A percentile compares a stretch with the other conserved stretches of the same genome.
Evolutionary conservation across 2,888 invertebrate genomes (phyloP).

Genomic region (Azorinus chamasolen): DNA sequence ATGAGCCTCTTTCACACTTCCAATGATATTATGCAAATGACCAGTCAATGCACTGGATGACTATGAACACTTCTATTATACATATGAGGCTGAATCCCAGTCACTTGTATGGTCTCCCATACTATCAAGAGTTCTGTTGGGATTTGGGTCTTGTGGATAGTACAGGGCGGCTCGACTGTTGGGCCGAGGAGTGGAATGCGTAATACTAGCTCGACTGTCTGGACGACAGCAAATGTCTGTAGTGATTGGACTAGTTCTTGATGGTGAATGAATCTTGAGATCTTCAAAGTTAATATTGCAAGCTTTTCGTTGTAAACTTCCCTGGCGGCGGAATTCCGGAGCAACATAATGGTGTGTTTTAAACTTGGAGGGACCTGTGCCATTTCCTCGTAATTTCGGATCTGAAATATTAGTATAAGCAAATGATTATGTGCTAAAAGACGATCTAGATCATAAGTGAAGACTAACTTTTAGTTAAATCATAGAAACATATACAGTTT

Average conservation of each 20-base stretch:
- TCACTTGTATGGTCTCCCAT: conserved; percentile 32
- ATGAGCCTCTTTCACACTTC: too few species aligned
- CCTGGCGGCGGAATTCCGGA: conserved; percentile 60
- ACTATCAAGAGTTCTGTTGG: conserved; percentile 51
- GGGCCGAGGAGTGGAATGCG: conserved; percentile 56
- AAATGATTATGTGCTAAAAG: too few species aligned
- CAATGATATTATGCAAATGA: too few species aligned
- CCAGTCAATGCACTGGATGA: too few species aligned
- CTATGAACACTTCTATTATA: too few species aligned
- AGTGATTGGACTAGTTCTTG: conserved; percentile 22
- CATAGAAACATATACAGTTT: too few species aligned
- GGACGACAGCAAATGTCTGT: conserved; percentile 43
- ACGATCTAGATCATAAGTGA: too few species aligned
- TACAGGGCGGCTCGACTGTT: conserved; percentile 43
- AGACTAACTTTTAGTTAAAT: too few species aligned
- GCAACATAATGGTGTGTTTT: conserved; percentile 63
- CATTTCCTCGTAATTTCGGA: conserved; percentile 13
- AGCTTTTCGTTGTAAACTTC: conserved; percentile 59
- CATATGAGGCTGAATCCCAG: conserved; percentile 64
- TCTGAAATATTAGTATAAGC: too few species aligned
- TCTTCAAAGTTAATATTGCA: conserved; percentile 61
- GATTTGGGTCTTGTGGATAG: conserved; percentile 30
- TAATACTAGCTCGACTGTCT: conserved; percentile 42
- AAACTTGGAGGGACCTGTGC: conserved; percentile 38
- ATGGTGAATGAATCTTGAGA: conserved; percentile 50